Conservation (phyloP, 2,113 vertebrate species). For the Sebastes fasciatus region DNA sequence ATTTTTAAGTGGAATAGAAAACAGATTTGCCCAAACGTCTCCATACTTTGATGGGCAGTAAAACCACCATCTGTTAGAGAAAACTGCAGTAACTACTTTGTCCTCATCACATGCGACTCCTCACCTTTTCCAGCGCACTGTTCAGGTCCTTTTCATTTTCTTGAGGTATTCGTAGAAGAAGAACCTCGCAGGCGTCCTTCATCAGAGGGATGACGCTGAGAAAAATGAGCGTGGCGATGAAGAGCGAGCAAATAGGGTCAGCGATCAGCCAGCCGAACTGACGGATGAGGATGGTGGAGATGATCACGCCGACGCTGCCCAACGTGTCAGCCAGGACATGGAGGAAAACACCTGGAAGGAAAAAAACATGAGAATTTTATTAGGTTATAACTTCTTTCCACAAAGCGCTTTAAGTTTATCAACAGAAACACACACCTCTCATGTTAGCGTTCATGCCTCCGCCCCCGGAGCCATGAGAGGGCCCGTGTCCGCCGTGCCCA, state of each 20-base stretch:
- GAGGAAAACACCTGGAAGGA: conserved; percentile 91
- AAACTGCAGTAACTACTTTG: background rate
- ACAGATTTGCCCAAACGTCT: background rate
- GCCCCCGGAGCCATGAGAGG: conserved; percentile 85
- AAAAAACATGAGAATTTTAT: background rate
- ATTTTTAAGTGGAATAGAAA: too few species aligned
- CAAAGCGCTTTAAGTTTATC: background rate
- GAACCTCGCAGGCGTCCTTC: conserved; percentile 95
- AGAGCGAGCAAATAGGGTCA: conserved; percentile 97
- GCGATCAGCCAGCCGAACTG: conserved; percentile 99
- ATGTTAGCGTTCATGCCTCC: conserved; percentile 98
- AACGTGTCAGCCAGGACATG: conserved; percentile 97
- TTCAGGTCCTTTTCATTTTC: conserved; percentile 94
- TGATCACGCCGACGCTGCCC: conserved; percentile 97
- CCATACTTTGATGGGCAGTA: background rate
- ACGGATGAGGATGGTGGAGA: conserved; percentile 96
- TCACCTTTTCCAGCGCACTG: conserved; percentile 94
- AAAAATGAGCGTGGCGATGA: conserved; percentile 95
- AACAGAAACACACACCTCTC: conserved; percentile 85
- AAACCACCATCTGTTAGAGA: background rate
- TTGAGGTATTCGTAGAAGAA: conserved; percentile 90
- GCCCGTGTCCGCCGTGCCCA: conserved; percentile 83
- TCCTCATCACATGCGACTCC: background rate
- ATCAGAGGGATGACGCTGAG: conserved; percentile 96
- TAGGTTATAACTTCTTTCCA: background rate